A percentile compares a stretch with the other conserved stretches of the same genome.
Evolutionary conservation across 2,888 invertebrate genomes (phyloP).

Genomic region (Eutolmus rufibarbis): DNA sequence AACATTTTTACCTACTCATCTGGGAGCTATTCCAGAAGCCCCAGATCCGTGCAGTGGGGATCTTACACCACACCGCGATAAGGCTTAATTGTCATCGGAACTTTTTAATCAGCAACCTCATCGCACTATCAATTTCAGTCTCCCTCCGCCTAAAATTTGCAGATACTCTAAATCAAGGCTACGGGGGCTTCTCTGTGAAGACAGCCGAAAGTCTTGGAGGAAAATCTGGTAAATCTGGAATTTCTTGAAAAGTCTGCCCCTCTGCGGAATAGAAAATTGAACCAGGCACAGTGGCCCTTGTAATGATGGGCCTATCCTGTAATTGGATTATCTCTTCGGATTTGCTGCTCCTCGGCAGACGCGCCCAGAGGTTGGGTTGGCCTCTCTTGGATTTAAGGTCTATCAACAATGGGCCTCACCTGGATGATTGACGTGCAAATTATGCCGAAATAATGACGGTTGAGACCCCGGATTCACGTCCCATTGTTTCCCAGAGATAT

Average conservation of each 20-base stretch:
- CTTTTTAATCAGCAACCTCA: slow-evolving; percentile 21
- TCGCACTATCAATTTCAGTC: not conserved
- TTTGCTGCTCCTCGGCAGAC: not conserved
- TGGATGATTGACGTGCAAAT: not conserved
- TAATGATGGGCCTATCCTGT: slow-evolving; percentile 13
- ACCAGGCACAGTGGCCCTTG: not conserved
- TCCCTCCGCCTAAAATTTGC: not conserved
- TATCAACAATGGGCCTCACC: not conserved
- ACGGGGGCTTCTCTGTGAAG: not conserved
- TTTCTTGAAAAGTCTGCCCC: not conserved
- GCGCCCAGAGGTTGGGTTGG: not conserved
- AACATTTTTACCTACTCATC: not conserved
- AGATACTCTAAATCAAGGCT: not conserved
- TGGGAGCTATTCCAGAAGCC: not conserved
- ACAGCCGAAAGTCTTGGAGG: not conserved
- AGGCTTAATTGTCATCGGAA: slow-evolving; percentile 24
- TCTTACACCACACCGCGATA: not conserved
- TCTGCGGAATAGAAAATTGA: not conserved
- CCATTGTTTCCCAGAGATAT: not conserved
- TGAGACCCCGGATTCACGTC: not conserved
- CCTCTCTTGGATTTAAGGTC: not conserved
- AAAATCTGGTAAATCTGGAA: not conserved
- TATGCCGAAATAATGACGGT: not conserved
- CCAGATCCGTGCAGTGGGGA: not conserved
- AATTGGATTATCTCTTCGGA: slow-evolving; percentile 26